phyloP scores from a whole-genome alignment of 2,797 vertebrate species.

The Semotilus atromaculatus region DNA sequence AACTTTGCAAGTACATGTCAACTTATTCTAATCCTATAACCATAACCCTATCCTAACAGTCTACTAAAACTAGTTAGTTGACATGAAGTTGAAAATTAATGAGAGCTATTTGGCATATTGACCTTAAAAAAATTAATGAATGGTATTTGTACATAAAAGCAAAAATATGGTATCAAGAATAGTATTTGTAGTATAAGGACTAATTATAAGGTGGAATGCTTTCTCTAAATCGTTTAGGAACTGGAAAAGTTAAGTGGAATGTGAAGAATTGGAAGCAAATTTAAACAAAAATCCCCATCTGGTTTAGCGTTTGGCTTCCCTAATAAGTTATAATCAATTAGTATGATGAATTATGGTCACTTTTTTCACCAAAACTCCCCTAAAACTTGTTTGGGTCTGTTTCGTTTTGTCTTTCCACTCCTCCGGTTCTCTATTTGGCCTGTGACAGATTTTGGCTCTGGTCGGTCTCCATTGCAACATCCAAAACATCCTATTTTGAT shows the following conservation, averaged over 20 bases:
- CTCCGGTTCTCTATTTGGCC: constrained; percentile 21
- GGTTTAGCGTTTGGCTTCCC: neutral
- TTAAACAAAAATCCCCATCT: neutral
- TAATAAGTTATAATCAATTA: neutral
- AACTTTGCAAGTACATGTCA: neutral
- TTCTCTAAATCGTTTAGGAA: neutral
- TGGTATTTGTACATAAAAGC: neutral
- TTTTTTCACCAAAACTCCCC: neutral
- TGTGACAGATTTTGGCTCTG: constrained; percentile 24
- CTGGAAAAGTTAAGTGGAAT: neutral
- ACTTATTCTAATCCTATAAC: neutral
- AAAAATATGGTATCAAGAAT: neutral
- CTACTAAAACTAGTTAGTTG: neutral
- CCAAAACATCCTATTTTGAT: constrained; percentile 40
- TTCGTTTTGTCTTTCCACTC: constrained; percentile 17
- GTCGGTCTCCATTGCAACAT: constrained; percentile 33
- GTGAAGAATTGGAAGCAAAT: neutral
- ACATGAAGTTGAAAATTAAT: neutral
- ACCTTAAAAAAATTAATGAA: neutral
- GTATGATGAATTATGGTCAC: neutral
- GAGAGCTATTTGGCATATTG: neutral
- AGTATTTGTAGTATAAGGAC: neutral
- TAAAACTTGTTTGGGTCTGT: neutral
- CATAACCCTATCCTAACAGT: neutral
- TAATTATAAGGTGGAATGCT: neutral